phyloP scores from a whole-genome alignment of 2,113 vertebrate species.

The Pungitius pungitius region DNA sequence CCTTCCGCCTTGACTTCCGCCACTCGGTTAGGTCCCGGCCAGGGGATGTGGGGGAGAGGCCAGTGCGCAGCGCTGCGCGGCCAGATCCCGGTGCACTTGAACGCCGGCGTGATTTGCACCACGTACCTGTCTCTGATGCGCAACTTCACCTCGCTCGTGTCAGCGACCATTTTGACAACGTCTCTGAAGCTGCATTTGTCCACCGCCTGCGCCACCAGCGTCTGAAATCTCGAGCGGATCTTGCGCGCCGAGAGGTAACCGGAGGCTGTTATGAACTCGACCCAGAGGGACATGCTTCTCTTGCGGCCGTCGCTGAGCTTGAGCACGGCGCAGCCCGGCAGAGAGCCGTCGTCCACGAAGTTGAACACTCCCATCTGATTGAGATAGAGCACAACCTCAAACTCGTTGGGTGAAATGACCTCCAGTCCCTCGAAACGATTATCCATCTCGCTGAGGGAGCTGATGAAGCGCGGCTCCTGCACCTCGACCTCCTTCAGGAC shows the following conservation, averaged over 20 bases:
- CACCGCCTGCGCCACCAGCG: slow-evolving; percentile 97
- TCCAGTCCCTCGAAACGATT: slow-evolving; percentile 97
- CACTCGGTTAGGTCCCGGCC: slow-evolving; percentile 97
- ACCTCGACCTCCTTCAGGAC: slow-evolving; percentile 99
- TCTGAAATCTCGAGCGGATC: slow-evolving; percentile 97
- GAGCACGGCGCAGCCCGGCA: slow-evolving; percentile 98
- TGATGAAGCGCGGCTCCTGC: slow-evolving; percentile 99
- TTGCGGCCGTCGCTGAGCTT: slow-evolving; percentile 99
- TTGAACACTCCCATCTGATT: slow-evolving; percentile 99
- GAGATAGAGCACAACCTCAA: slow-evolving; percentile 98
- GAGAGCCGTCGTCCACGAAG: slow-evolving; percentile 98
- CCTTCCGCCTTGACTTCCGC: slow-evolving; percentile 98
- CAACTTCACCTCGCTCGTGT: slow-evolving; percentile 98
- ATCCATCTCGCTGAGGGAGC: slow-evolving; percentile 98
- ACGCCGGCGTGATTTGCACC: slow-evolving; percentile 98
- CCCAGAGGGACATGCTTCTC: slow-evolving; percentile 99
- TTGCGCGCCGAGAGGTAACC: slow-evolving; percentile 99
- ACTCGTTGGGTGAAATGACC: slow-evolving; percentile 96
- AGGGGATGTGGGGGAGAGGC: slow-evolving; percentile 98
- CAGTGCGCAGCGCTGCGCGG: slow-evolving; percentile 98
- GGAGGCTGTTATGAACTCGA: slow-evolving; percentile 99
- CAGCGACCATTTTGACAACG: slow-evolving; percentile 98
- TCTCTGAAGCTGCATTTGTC: slow-evolving; percentile 99
- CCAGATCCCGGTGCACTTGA: slow-evolving; percentile 99
- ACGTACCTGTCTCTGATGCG: slow-evolving; percentile 95